Conservation (phyloP, 2,888 invertebrate species). For the Sialis fuliginosa region DNA sequence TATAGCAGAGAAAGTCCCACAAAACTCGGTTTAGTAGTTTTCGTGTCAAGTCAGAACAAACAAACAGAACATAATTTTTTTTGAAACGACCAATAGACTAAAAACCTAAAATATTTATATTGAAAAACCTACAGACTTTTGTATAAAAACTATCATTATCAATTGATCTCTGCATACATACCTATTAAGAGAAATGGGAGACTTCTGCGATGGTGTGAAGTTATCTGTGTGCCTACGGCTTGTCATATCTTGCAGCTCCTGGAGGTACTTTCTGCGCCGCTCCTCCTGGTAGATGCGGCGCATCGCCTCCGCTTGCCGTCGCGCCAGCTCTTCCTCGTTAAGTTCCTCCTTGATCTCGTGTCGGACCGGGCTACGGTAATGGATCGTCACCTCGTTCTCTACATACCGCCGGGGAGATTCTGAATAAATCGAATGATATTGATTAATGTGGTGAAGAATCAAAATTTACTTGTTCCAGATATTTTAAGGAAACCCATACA, state of each 20-base stretch:
- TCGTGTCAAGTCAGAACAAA: too few relatives aligned
- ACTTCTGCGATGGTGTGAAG: slow-evolving; percentile 83
- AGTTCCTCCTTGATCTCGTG: slow-evolving; percentile 71
- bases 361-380: slow-evolving; percentile 77
- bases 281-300: slow-evolving; percentile 79
- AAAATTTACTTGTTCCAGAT: background rate
- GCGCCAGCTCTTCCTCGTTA: slow-evolving; percentile 76
- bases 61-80: too few relatives aligned
- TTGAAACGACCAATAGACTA: too few relatives aligned
- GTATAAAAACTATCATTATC: too few relatives aligned
- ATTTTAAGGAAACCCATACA: too few relatives aligned
- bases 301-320: slow-evolving; percentile 81
- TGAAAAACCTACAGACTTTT: too few relatives aligned
- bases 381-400: slow-evolving; percentile 86
- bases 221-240: slow-evolving; percentile 87
- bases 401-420: slow-evolving; percentile 80
- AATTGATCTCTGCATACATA: background rate
- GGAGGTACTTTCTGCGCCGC: slow-evolving; percentile 74
- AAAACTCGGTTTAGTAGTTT: too few relatives aligned
- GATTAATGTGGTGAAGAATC: background rate
- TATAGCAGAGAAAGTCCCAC: too few relatives aligned
- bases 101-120: too few relatives aligned
- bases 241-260: slow-evolving; percentile 88
- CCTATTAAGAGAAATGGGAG: slow-evolving; percentile 78
- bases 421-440: slow-evolving; percentile 20